Base-by-base conservation (phyloP, 2,113 vertebrate genomes). In the Suncus etruscus region DNA sequence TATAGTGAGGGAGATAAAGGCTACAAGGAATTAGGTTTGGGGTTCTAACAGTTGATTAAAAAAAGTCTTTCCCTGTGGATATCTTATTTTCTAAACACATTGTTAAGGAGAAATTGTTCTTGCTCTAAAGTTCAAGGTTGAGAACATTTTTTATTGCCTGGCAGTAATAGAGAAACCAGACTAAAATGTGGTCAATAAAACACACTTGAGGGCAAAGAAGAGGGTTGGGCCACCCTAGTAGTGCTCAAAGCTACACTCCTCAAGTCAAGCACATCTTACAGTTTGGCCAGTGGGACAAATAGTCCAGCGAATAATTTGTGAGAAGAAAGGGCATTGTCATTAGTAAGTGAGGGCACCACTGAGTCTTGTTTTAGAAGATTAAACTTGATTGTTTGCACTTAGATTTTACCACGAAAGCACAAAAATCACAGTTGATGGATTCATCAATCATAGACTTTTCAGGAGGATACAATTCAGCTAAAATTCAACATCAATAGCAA, bases 401-500 rank as follows among this genome's bases (percentile, higher is more conserved):
- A 91, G 24, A 6, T 58, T 80, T 89, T 63, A 65, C 32, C 18
- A 39, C 74, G 72, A 65, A 8, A 85, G 31, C 76, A 72, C 31
- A 74, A 61, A 82, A 89, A 66, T 68, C 48, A 29, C 11, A 9
- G 50, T 20, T 15, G 11, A 20, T 11, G 18, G 24, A 68, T 29
- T 83, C 76, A 83, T 45, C 75, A 82, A 83, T 51, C 32, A n/a
- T 32, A 50, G 14, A 45, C 88, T 93, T 82, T 65, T 51, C 25
- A 81, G 16, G 27, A 66, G 20, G 50, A 79, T 18, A 80, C 5
- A 51, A 12, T 14, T 68, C 70, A 79, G 75, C 66, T 58, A 68
- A 93, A 77, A 10, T 89, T 84, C 22, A 66, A 54, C n/a, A 66
- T 77, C 63, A 65, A 32, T 66, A 80, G 80, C 69, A 89, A 87